phyloP scores from a whole-genome alignment of 2,113 vertebrate species.

The Chlorodrepanis virens region DNA sequence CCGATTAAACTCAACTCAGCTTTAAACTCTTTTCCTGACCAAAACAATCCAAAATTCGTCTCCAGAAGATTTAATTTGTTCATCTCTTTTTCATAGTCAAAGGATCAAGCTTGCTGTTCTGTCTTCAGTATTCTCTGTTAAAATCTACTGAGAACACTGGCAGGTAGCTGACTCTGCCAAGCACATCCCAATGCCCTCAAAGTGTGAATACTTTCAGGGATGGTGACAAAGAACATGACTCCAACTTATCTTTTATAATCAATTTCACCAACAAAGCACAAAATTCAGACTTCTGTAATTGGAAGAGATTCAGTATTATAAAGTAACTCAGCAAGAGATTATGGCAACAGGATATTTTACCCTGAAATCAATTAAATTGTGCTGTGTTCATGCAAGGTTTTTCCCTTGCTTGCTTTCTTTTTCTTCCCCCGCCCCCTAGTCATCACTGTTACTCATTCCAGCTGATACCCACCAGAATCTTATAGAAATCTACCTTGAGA shows the following conservation, averaged over 20 bases:
- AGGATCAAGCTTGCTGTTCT: not conserved
- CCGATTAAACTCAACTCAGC: not conserved
- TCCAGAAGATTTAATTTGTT: not conserved
- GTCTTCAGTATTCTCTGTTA: not conserved
- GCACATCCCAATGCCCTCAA: not conserved
- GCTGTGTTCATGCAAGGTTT: not conserved
- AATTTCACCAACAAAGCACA: not conserved
- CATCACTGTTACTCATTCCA: not conserved
- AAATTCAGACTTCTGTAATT: not conserved
- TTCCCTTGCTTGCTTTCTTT: not conserved
- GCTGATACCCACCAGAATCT: not conserved
- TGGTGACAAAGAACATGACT: not conserved
- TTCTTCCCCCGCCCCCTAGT: fast-evolving
- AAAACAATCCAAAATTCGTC: not conserved
- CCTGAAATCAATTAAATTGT: not conserved
- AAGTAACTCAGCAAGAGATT: not conserved
- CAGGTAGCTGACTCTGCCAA: not conserved
- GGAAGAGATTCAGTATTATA: not conserved
- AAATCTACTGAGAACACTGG: not conserved
- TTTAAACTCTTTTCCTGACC: not conserved
- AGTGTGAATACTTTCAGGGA: not conserved
- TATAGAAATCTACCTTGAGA: not conserved
- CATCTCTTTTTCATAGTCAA: constrained; percentile 18
- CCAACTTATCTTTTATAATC: not conserved
- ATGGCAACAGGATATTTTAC: not conserved